Evolutionary conservation across 1,140 invertebrate species (phyloP).

Genomic region (Rhopalosiphum maidis): DNA sequence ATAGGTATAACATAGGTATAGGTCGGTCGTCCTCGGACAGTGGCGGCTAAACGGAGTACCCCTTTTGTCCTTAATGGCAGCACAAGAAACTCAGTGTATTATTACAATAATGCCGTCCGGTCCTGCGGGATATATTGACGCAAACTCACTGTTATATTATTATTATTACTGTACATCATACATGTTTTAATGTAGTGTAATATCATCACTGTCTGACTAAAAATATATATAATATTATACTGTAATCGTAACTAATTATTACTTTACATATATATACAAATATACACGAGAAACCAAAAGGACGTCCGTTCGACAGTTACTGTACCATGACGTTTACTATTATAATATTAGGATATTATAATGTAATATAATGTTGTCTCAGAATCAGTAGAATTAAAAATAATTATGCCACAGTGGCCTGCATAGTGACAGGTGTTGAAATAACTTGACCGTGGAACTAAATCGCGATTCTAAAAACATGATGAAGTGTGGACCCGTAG

Average conservation of each 20-base stretch:
- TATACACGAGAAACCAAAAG: background rate
- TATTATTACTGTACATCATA: background rate
- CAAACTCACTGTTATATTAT: slow-evolving; percentile 23
- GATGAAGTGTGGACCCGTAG: background rate
- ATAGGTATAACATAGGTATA: slow-evolving; percentile 24
- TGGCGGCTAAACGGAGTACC: background rate
- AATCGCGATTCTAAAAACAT: slow-evolving; percentile 13
- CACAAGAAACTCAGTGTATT: slow-evolving; percentile 7
- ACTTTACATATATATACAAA: background rate
- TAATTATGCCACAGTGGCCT: background rate
- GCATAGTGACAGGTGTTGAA: slow-evolving; percentile 9
- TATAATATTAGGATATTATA: background rate
- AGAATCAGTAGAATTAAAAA: background rate
- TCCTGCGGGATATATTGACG: slow-evolving; percentile 21
- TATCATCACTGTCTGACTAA: background rate
- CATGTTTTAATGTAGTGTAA: background rate
- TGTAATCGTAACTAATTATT: slow-evolving; percentile 15
- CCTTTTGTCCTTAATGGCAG: slow-evolving; percentile 32
- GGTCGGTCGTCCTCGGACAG: background rate
- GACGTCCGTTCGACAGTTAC: slow-evolving; percentile 39
- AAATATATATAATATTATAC: slow-evolving; percentile 7
- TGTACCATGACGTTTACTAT: slow-evolving; percentile 21
- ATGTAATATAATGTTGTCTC: slow-evolving; percentile 29
- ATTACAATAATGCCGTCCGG: slow-evolving; percentile 7
- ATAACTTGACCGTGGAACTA: background rate